Conservation (phyloP, 37 sponge, comb jelly and placozoan species). For the Axinella damicornis region DNA sequence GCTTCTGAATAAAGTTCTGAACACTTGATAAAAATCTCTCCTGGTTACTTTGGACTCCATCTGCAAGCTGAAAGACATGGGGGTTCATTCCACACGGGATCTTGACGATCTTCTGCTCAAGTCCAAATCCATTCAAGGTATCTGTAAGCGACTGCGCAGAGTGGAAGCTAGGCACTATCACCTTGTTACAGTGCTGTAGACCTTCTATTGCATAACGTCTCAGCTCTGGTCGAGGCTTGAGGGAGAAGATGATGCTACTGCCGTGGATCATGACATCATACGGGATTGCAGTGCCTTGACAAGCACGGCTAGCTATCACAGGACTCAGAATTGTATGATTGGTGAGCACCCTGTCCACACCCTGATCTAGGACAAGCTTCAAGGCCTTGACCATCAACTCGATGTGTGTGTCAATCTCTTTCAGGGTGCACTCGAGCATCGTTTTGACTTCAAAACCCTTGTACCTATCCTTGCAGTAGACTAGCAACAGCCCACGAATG, state of each 20-base stretch:
- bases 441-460: conserved; percentile 36
- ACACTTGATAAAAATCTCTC: background rate
- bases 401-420: conserved; percentile 37
- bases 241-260: conserved; percentile 6
- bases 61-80: background rate
- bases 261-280: conserved; percentile 43
- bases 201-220: conserved; percentile 35
- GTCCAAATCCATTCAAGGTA: too few relatives aligned
- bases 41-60: background rate
- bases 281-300: conserved; percentile 14
- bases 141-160: too few relatives aligned
- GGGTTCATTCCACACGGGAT: conserved; percentile 26
- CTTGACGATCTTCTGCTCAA: background rate
- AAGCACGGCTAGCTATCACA: conserved; percentile 31
- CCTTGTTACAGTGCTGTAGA: conserved; percentile 14
- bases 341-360: conserved; percentile 36
- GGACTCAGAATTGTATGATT: conserved; percentile 42
- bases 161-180: background rate
- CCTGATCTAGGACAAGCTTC: conserved; percentile 17
- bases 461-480: conserved; percentile 27
- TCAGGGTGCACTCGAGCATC: conserved; percentile 16
- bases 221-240: conserved; percentile 31
- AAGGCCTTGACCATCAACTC: conserved; percentile 27
- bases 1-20: background rate
- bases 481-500: conserved; percentile 22